Conservation (phyloP, 2,888 invertebrate genomes). For the Acrocyrtus sp. region DNA sequence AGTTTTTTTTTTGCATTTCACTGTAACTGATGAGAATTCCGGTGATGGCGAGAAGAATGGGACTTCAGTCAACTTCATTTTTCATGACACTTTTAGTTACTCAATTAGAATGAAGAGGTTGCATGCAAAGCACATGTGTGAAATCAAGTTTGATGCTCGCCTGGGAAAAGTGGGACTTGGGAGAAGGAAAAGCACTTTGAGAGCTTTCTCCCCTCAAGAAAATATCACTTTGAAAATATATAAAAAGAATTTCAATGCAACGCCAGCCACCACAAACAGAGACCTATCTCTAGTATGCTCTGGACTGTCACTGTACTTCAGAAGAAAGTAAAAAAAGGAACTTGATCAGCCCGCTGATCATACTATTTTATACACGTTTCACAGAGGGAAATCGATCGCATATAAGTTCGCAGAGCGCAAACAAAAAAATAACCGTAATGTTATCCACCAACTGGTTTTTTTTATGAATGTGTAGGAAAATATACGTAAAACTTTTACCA, state of each 20-base stretch:
- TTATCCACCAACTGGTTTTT: too few relatives aligned
- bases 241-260: not conserved
- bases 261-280: not conserved
- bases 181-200: not conserved
- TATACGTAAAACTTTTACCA: not conserved
- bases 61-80: not conserved
- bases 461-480: not conserved
- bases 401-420: too few relatives aligned
- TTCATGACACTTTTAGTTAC: not conserved
- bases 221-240: not conserved
- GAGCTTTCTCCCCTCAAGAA: too few relatives aligned
- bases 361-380: not conserved
- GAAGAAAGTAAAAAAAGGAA: not conserved
- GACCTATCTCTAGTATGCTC: not conserved
- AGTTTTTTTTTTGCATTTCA: not conserved
- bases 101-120: not conserved
- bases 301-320: not conserved
- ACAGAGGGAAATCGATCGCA: not conserved
- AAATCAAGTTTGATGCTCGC: not conserved
- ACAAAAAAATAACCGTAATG: conserved; percentile 6
- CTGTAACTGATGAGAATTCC: too few relatives aligned
- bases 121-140: not conserved
- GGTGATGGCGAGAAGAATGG: too few relatives aligned
- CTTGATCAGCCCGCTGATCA: not conserved
- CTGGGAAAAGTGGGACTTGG: not conserved